phyloP scores from a whole-genome alignment of 1,140 invertebrate genomes.

The Sipha flava region DNA sequence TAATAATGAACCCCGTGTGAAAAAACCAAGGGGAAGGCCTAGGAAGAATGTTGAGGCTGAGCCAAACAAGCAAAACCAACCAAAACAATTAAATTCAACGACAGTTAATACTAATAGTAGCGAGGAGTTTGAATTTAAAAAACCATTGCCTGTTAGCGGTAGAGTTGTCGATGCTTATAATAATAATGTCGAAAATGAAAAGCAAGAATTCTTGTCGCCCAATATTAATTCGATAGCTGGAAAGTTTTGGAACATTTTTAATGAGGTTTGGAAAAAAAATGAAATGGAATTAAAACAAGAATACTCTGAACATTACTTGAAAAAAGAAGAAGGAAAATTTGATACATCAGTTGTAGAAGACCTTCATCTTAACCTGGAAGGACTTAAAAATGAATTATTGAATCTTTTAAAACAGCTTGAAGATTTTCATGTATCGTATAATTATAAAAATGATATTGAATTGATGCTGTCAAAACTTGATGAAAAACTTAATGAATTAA shows the following conservation, averaged over 20 bases:
- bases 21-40: conserved; percentile 27
- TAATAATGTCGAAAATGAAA: not conserved
- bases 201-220: not conserved
- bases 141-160: not conserved
- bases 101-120: too few relatives aligned
- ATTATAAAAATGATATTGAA: not conserved
- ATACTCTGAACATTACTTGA: not conserved
- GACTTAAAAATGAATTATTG: not conserved
- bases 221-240: not conserved
- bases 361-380: not conserved
- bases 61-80: not conserved
- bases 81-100: not conserved
- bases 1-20: not conserved
- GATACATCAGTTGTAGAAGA: not conserved
- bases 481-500: not conserved
- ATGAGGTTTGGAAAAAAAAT: not conserved
- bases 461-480: not conserved
- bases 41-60: not conserved
- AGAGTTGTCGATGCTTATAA: not conserved
- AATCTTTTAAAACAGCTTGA: not conserved
- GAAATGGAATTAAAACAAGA: not conserved
- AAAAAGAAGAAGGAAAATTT: not conserved
- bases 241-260: not conserved
- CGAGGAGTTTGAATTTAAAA: not conserved
- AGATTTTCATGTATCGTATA: not conserved